Conservation (phyloP, 2,888 invertebrate species). For the Villa cingulata region DNA sequence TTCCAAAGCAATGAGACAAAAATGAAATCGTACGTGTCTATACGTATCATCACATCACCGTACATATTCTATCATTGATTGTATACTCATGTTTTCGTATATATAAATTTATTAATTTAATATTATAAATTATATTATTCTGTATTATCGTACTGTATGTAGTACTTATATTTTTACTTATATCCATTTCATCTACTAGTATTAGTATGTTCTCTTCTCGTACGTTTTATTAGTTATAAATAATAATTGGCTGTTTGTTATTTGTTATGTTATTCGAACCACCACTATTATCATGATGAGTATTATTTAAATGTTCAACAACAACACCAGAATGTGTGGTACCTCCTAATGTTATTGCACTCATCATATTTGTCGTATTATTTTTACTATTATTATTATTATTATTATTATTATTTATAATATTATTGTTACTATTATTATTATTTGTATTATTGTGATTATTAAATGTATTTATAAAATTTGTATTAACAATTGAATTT, state of each 20-base stretch:
- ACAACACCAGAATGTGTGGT: neutral
- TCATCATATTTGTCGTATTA: neutral
- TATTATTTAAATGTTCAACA: neutral
- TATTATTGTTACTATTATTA: neutral
- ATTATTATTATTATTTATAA: neutral
- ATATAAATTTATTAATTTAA: no score
- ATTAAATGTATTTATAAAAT: neutral
- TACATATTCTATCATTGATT: no score
- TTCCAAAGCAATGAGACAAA: no score
- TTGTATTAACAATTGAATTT: neutral
- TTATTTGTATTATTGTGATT: neutral
- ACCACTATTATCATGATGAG: neutral
- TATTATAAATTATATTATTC: no score
- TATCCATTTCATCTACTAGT: no score
- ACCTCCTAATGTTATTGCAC: neutral
- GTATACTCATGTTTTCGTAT: no score
- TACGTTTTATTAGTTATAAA: neutral
- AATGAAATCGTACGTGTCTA: no score
- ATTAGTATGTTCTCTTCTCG: no score
- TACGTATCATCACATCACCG: no score
- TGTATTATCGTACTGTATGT: no score
- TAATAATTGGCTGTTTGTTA: neutral
- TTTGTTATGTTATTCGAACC: no score
- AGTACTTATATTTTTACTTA: no score
- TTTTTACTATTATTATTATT: neutral